Percentiles rank a stretch among this genome's conserved stretches.
Evolutionary conservation across 2,113 vertebrate genomes (phyloP).

Genomic region (Muscicapa adusta): DNA sequence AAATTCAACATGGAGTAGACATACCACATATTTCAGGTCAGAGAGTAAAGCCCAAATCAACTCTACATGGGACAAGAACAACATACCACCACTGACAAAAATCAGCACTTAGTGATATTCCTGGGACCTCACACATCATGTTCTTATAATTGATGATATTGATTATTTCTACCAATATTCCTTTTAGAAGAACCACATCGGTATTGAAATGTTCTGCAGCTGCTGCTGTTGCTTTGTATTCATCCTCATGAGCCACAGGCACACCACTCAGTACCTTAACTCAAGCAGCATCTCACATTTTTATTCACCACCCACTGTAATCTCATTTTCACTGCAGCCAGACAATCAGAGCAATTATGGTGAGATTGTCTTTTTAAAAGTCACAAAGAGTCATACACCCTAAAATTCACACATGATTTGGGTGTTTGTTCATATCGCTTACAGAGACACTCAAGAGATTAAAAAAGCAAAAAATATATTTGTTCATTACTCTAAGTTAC

Average conservation of each 20-base stretch:
- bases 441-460: not conserved
- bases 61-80: not conserved
- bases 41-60: not conserved
- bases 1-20: not conserved
- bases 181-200: not conserved
- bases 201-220: not conserved
- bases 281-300: not conserved
- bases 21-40: not conserved
- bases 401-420: not conserved
- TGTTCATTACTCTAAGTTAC: not conserved
- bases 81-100: not conserved
- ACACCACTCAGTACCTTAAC: not conserved
- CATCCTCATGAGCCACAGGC: not conserved
- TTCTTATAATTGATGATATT: not conserved
- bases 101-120: rapidly evolving
- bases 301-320: not conserved
- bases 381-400: not conserved
- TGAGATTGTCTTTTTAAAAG: not conserved
- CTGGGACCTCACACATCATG: not conserved
- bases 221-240: not conserved
- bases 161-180: not conserved
- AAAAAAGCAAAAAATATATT: not conserved
- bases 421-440: not conserved
- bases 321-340: not conserved
- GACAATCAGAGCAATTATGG: not conserved